These are phyloP conservation scores for Hylomyscus alleni DNA, from an alignment of 2,797 vertebrate species.

Conservation along the genomic window DNA sequence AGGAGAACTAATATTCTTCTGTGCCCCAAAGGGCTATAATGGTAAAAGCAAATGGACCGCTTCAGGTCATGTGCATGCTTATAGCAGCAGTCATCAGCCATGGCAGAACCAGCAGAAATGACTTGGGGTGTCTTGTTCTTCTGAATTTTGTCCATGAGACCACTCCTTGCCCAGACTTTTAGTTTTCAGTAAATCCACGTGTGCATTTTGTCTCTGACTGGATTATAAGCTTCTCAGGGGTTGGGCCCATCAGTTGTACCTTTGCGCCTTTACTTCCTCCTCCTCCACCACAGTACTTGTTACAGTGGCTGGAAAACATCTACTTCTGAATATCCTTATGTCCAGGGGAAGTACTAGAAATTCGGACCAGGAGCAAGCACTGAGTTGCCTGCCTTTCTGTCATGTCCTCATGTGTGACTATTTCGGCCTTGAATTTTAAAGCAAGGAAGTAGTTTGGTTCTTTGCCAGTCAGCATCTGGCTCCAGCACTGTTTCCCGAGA, in stretches of 20 bases:
- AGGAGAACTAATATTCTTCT: not conserved
- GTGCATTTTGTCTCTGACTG: not conserved
- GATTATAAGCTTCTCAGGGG: slow-evolving; percentile 17
- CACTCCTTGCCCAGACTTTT: not conserved
- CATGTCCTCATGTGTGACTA: slow-evolving; percentile 41
- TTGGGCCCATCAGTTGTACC: slow-evolving; percentile 16
- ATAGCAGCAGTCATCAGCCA: not conserved
- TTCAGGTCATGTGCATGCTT: not conserved
- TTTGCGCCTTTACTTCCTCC: slow-evolving; percentile 42
- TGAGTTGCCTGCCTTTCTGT: slow-evolving; percentile 6
- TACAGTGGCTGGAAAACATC: slow-evolving; percentile 26
- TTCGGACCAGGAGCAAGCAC: not conserved
- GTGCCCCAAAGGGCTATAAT: not conserved
- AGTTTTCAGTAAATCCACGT: not conserved
- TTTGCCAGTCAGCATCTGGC: slow-evolving; percentile 71
- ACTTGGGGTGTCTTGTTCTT: not conserved
- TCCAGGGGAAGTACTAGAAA: slow-evolving; percentile 46
- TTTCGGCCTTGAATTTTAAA: slow-evolving; percentile 65
- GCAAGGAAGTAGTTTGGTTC: slow-evolving; percentile 53
- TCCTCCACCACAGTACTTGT: not conserved
- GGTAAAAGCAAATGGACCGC: not conserved
- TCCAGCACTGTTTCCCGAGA: not conserved
- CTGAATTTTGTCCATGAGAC: not conserved
- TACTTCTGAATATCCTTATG: not conserved
- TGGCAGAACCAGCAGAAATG: not conserved